These are phyloP conservation scores for Calameuta pallipes DNA, from an alignment of 2,888 invertebrate genomes.

Conservation along the genomic window DNA sequence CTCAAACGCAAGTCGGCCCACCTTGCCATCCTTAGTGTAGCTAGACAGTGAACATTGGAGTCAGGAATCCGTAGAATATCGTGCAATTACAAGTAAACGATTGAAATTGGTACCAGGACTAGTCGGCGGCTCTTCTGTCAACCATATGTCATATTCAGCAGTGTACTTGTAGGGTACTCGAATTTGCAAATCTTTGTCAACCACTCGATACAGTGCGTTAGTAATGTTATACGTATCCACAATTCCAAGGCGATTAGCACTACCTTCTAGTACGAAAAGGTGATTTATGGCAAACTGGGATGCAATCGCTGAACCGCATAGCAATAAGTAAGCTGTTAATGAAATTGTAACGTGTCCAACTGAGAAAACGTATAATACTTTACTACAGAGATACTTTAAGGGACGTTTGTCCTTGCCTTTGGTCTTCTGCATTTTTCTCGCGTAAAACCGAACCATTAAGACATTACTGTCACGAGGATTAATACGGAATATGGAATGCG, in stretches of 20 bases:
- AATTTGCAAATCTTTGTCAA: slow-evolving; percentile 40
- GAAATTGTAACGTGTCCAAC: neutral
- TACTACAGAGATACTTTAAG: neutral
- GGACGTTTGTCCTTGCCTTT: slow-evolving; percentile 33
- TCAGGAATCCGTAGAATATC: neutral
- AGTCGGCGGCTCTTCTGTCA: slow-evolving; percentile 43
- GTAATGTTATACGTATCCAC: slow-evolving; percentile 40
- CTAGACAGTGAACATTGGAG: slow-evolving; percentile 26
- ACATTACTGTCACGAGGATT: slow-evolving; percentile 28
- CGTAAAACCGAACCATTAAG: slow-evolving; percentile 44
- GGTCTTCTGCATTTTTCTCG: slow-evolving; percentile 44
- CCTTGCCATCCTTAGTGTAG: slow-evolving; percentile 33
- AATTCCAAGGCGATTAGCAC: slow-evolving; percentile 39
- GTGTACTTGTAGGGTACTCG: slow-evolving; percentile 41
- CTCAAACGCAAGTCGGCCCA: slow-evolving; percentile 47
- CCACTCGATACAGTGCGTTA: slow-evolving; percentile 44
- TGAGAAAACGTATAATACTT: neutral
- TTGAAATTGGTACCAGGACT: slow-evolving; percentile 36
- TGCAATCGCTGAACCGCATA: slow-evolving; percentile 46
- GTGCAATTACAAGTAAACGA: neutral
- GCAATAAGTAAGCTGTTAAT: slow-evolving; percentile 39
- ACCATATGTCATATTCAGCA: slow-evolving; percentile 50
- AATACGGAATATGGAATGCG: slow-evolving; percentile 31
- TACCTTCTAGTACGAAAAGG: slow-evolving; percentile 49
- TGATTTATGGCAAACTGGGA: slow-evolving; percentile 48